Evolutionary conservation across 2,797 vertebrate genomes (phyloP).

Genomic region (Sebastes oblongus): DNA sequence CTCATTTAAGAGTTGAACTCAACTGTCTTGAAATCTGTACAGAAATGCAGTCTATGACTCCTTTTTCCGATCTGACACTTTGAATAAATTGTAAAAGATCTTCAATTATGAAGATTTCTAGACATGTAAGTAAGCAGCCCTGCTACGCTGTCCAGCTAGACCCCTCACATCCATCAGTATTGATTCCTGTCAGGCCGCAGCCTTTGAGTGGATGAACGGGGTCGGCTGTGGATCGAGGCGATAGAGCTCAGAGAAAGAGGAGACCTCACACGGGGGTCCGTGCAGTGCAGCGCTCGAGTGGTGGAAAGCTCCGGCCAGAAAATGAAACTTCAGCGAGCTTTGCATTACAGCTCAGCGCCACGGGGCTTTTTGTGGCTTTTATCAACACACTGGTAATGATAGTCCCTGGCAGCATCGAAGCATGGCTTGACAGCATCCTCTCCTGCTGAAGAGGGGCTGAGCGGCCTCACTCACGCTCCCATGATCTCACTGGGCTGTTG

Average conservation of each 20-base stretch:
- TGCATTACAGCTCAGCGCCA: slow-evolving; percentile 48
- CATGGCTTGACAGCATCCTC: slow-evolving; percentile 18
- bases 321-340: slow-evolving; percentile 41
- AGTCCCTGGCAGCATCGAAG: slow-evolving; percentile 24
- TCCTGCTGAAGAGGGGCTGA: slow-evolving; percentile 7
- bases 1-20: background rate
- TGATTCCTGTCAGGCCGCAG: slow-evolving; percentile 39
- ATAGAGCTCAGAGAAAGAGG: background rate
- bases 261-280: background rate
- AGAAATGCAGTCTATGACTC: background rate
- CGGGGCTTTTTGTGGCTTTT: slow-evolving; percentile 47
- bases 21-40: background rate
- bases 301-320: slow-evolving; percentile 27
- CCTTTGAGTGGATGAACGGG: slow-evolving; percentile 15
- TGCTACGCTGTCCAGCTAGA: background rate
- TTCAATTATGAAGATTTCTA: slow-evolving; percentile 21
- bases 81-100: background rate
- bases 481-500: slow-evolving; percentile 1
- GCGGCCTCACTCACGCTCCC: slow-evolving; percentile 1
- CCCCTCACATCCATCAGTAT: slow-evolving; percentile 28
- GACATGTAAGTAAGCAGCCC: background rate
- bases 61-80: background rate
- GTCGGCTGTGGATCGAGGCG: slow-evolving; percentile 25
- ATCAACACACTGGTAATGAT: slow-evolving; percentile 25
- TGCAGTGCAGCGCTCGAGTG: background rate